Percentiles rank a stretch among this genome's conserved stretches.
Conservation (phyloP, 2,113 vertebrate species). For the Peromyscus polionotus region DNA sequence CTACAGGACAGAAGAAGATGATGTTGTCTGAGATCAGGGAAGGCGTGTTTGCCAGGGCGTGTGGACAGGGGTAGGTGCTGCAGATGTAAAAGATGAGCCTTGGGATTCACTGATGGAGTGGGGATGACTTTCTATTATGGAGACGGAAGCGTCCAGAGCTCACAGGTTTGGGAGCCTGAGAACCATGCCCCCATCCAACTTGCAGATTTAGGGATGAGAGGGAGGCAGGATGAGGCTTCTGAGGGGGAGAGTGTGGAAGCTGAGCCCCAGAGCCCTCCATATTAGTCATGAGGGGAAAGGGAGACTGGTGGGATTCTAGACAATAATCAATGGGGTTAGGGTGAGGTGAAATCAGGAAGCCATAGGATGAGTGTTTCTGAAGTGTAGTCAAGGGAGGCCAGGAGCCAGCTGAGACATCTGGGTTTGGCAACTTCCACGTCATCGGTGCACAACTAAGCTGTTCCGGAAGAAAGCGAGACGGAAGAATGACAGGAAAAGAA, state of each 20-base stretch:
- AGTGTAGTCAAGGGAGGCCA: not conserved
- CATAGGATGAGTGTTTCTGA: not conserved
- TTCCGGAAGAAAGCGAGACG: not conserved
- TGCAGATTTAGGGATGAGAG: not conserved
- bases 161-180: not conserved
- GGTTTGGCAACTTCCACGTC: not conserved
- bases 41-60: not conserved
- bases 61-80: too few species aligned
- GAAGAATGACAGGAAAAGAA: not conserved
- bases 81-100: not conserved
- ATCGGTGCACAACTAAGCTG: not conserved
- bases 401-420: too few species aligned
- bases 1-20: not conserved
- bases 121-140: not conserved
- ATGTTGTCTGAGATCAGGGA: not conserved
- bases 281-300: not conserved
- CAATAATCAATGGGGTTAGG: too few species aligned
- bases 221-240: not conserved
- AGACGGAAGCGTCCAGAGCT: not conserved
- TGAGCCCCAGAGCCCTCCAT: too few species aligned
- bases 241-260: not conserved
- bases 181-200: not conserved
- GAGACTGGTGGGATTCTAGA: accelerated
- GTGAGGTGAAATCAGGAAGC: not conserved
- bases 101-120: too few species aligned